Evolutionary conservation across 2,888 invertebrate genomes (phyloP), one percentile per base, ranked within the genome.

Genomic region (Lingula anatina): DNA sequence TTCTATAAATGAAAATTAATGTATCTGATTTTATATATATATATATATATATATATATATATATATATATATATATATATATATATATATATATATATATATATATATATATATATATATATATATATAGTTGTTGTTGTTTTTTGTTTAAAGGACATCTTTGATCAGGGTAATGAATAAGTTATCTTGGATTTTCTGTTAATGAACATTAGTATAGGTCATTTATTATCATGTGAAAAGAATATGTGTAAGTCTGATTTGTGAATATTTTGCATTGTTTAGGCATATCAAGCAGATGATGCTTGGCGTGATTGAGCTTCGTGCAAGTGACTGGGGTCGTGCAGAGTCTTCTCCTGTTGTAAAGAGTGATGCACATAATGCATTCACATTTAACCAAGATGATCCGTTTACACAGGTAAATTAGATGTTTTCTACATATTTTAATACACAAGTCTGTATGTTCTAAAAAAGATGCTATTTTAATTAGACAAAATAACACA

Each of bases 251-350:
- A n/a, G n/a, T n/a, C n/a, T n/a, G n/a, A n/a, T n/a, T n/a, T n/a
- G n/a, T n/a, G n/a, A n/a, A n/a, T n/a, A n/a, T n/a, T n/a, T n/a
- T n/a, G n/a, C n/a, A n/a, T n/a, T n/a, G n/a, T n/a, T n/a, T n/a
- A n/a, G n/a, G n/a, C n/a, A n/a, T n/a, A n/a, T n/a, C n/a, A n/a
- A 64, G 39, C 52, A 57, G 37, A 53, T 67, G 44, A 62, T 67
- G 20, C 58, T 60, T 38, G 64, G 65, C 9, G 67, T 67, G 24
- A 46, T 67, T 42, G 61, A 57, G 54, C 46, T 65, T 27, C 51
- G 59, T 35, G 54, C 58, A 21, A 60, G 54, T 46, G 64, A 67
- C 46, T 67, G 64, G 57, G 67, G 64, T 46, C 28, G 61, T 28
- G 35, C 40, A 46, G 50, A 58, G 44, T 41, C 47, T 46, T 12